Evolutionary conservation across 2,797 vertebrate genomes (phyloP), one percentile per base, ranked within the genome.

Genomic region (Coregonus ussuriensis): DNA sequence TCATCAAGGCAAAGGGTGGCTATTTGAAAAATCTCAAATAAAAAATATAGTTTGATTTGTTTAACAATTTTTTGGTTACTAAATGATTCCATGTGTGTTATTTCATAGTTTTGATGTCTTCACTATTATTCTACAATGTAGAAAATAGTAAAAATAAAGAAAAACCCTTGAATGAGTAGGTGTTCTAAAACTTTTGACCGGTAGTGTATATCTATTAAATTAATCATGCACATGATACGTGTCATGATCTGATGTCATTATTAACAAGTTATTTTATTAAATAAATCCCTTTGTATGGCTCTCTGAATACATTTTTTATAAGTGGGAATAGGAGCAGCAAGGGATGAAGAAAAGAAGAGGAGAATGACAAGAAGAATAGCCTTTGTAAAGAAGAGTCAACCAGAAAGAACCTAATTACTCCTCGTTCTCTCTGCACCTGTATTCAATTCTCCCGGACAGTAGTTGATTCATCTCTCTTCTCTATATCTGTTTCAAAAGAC

Each of bases 381-480:
- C 73, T 80, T 74, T 86, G 74, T 74, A 68, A 80, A 78, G 68
- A 78, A 73, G 74, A 25, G 70, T 37, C 80, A 75, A 80, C 59
- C 67, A 69, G 72, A 79, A 70, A 35, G 33, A 76, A 72, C 77
- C 35, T 85, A 88, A 85, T 79, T 79, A 76, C 63, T 75, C 15
- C 9, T 47, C 0, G 13, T 1, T 13, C 66, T 68, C 31, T n/a
- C 59, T 62, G 52, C 76, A 82, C 84, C 76, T 81, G 75, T 80
- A 71, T 82, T 79, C 67, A 81, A 81, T 66, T 76, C 74, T 37
- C 80, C 71, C 76, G 37, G 77, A 72, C 75, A 83, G 71, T 52
- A 67, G 66, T 77, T 75, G 72, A 82, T 84, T 83, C 79, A 81
- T 83, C 86, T 86, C 81, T 77, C 54, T 74, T 77, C 74, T 76